Evolutionary conservation across 2,797 vertebrate genomes (phyloP).

Genomic region (Myotis daubentonii): DNA sequence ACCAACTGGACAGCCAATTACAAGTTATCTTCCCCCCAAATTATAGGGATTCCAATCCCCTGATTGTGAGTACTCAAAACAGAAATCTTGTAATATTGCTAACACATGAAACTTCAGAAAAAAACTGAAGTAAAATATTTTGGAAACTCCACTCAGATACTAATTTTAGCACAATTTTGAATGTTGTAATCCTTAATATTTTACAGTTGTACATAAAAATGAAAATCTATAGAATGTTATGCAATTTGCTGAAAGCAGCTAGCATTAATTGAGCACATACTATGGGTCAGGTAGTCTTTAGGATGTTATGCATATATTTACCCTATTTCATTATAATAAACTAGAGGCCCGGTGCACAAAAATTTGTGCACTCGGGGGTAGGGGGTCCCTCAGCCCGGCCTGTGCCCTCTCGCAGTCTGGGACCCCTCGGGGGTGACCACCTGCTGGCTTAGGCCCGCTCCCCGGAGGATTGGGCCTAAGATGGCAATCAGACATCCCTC

Average conservation of each 20-base stretch:
- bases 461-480: too few relatives aligned
- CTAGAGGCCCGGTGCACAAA: too few relatives aligned
- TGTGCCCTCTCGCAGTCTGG: too few relatives aligned
- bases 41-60: neutral
- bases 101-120: neutral
- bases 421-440: too few relatives aligned
- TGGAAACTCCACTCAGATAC: neutral
- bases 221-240: neutral
- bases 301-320: neutral
- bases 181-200: conserved; percentile 13
- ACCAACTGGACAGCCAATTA: neutral
- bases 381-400: too few relatives aligned
- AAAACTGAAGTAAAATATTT: neutral
- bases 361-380: too few relatives aligned
- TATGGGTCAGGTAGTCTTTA: neutral
- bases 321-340: neutral
- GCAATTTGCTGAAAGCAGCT: neutral
- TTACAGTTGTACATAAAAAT: neutral
- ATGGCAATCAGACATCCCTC: too few relatives aligned
- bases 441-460: too few relatives aligned
- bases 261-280: neutral
- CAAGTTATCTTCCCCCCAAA: neutral
- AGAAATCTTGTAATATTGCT: neutral
- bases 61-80: neutral
- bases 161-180: conserved; percentile 24